Base-by-base conservation (phyloP, 2,113 vertebrate species). In the Delphinapterus leucas region DNA sequence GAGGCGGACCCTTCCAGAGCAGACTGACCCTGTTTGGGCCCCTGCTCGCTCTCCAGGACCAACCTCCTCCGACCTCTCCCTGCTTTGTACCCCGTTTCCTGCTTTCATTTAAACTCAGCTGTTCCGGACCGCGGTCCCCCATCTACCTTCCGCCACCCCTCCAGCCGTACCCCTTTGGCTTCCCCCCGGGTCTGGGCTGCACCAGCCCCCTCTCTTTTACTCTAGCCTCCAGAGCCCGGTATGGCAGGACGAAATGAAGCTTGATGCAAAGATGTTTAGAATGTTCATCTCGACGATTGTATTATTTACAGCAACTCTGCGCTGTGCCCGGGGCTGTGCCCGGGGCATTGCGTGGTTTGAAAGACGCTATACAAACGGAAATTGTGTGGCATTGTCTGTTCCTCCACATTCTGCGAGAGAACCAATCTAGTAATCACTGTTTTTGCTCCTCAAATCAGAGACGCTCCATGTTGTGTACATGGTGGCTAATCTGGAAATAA, bases 351-450 rank as follows among this genome's bases (percentile, higher is more conserved):
- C 63, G 31, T 88, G 77, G 93, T 91, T 95, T 97, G 97, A 97
- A 97, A 98, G 97, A 97, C 21, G 53, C 97, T 87, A 88, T 95
- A 97, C 95, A 97, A 96, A 93, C 95, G 86, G 86, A 97, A 98
- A 96, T 97, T 96, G 89, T 96, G 84, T 41, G 49, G 70, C 96
- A 98, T 94, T 98, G 96, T 98, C 97, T 89, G 93, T n/a, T 70
- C 92, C 74, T 96, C 71, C 82, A 38, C 96, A 97, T 80, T 96
- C 83, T 67, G 86, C 63, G 12, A 63, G 98, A 90, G 88, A 96
- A 97, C 65, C 90, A 97, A 97, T 97, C 98, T 97, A 77, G 90
- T 97, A 98, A 98, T 95, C 95, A 92, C 65, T 98, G 70, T 90
- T 97, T 97, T 96, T 97, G 85, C 87, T 93, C 91, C 61, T 95